Base-by-base conservation (phyloP, 1,140 invertebrate species). In the Melanaphis sacchari region DNA sequence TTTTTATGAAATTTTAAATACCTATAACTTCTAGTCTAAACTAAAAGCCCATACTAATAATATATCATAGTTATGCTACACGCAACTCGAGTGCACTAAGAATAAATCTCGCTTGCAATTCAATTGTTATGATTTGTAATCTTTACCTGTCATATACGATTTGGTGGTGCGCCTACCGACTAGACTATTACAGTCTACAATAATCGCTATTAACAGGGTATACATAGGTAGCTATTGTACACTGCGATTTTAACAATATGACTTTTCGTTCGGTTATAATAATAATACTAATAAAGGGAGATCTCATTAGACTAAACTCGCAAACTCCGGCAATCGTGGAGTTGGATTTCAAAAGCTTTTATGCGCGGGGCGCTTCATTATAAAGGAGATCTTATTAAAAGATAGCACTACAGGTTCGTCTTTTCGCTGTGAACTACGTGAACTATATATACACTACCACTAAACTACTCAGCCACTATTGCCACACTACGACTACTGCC, bases 351-450 rank as follows among this genome's bases (percentile, higher is more conserved):
- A 85, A 85, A 85, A 41, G 41, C 84, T 85, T 85, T 85, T 85
- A 43, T 43, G 84, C 38, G 5, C 40, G 9, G 24, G 82, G 24
- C 24, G 31, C 84, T 85, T 85, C 84, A 41, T 85, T 85, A 85
- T 85, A 43, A 85, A 85, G 84, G 84, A 43, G 84, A 85, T 85
- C 38, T 85, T 85, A 85, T 85, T 85, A 85, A 85, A 85, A 85
- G 84, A 85, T 85, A 85, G 38, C 31, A 43, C 41, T 40, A 38
- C 82, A 41, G 38, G 82, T 84, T 40, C 84, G 40, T 85, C 84
- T 85, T 85, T 85, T 85, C 41, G 26, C 38, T 26, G 15, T 43
- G 41, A 85, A 85, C 84, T n/a, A 46, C 40, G 31, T n/a, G n/a
- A 76, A 15, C 59, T 76, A 36, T n/a, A n/a, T 31, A 31, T 85